Percentiles rank a stretch among this genome's conserved stretches.
Conservation (phyloP, 2,888 invertebrate genomes). For the Gnatocerus cornutus region DNA sequence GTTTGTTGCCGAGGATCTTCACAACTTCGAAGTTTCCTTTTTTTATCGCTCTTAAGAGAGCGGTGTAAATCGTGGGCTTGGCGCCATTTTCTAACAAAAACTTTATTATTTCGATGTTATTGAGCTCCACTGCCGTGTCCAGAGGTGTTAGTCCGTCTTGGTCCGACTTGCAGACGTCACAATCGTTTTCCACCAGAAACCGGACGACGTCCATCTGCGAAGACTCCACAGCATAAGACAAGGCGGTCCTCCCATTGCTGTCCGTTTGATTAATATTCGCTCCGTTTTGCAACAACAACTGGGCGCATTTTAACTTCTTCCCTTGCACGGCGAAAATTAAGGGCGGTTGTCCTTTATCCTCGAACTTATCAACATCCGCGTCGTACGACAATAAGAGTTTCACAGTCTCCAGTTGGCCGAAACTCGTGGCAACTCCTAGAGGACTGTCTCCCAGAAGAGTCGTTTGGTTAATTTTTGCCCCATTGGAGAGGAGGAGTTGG, state of each 20-base stretch:
- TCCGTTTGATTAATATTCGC: conserved; percentile 3
- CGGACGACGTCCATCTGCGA: not conserved
- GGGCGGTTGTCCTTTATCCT: not conserved
- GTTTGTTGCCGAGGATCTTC: not conserved
- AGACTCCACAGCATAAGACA: not conserved
- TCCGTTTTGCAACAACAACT: not conserved
- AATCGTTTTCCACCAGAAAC: not conserved
- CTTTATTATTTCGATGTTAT: not conserved
- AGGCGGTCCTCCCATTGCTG: not conserved
- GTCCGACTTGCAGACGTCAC: not conserved
- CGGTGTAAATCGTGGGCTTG: not conserved
- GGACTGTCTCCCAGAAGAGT: not conserved
- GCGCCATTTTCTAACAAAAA: not conserved
- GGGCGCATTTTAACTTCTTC: too few species aligned
- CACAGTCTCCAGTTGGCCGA: not conserved
- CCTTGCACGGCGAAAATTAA: not conserved
- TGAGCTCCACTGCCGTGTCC: too few species aligned
- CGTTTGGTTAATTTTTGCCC: not conserved
- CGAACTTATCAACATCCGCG: conserved; percentile 6
- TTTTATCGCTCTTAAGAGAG: not conserved
- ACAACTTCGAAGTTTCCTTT: not conserved
- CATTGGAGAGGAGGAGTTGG: not conserved
- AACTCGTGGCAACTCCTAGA: not conserved
- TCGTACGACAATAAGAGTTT: not conserved
- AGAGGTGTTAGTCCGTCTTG: not conserved